Percentiles rank a stretch among this genome's conserved stretches.
Evolutionary conservation across 2,113 vertebrate species (phyloP).

Genomic region (Synodontis membranacea): DNA sequence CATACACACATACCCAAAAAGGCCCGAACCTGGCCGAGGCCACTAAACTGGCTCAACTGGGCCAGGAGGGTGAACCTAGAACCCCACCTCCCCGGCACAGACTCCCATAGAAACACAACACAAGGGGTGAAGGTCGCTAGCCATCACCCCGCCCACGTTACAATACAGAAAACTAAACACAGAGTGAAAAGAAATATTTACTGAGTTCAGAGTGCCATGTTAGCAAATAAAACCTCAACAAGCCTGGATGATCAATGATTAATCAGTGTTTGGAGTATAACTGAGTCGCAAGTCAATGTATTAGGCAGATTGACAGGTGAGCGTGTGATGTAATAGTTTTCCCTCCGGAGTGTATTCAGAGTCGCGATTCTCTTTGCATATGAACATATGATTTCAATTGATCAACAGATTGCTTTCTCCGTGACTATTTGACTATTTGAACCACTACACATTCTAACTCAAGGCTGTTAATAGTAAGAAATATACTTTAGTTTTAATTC

Average conservation of each 20-base stretch:
- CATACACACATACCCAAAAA: no score
- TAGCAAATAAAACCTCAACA: conserved; percentile 26
- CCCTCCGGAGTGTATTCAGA: neutral
- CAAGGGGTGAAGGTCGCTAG: no score
- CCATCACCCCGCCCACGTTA: no score
- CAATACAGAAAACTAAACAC: neutral
- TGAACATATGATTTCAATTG: neutral
- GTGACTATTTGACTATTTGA: neutral
- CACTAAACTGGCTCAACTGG: no score
- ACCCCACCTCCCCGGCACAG: no score
- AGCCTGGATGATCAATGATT: conserved; percentile 13
- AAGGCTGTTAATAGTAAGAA: neutral
- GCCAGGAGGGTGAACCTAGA: no score
- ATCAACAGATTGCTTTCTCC: conserved; percentile 17
- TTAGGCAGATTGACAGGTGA: conserved; percentile 29
- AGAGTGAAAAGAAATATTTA: conserved; percentile 13
- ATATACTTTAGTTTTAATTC: neutral
- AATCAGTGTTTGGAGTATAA: conserved; percentile 16
- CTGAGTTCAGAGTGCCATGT: neutral
- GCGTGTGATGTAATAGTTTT: neutral
- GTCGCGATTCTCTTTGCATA: conserved; percentile 26
- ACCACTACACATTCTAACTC: no score
- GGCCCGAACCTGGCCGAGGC: no score
- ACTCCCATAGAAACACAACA: no score
- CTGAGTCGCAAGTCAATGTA: conserved; percentile 16